Evolutionary conservation across 2,888 invertebrate genomes (phyloP).

Genomic region (Parnassius glacialis): DNA sequence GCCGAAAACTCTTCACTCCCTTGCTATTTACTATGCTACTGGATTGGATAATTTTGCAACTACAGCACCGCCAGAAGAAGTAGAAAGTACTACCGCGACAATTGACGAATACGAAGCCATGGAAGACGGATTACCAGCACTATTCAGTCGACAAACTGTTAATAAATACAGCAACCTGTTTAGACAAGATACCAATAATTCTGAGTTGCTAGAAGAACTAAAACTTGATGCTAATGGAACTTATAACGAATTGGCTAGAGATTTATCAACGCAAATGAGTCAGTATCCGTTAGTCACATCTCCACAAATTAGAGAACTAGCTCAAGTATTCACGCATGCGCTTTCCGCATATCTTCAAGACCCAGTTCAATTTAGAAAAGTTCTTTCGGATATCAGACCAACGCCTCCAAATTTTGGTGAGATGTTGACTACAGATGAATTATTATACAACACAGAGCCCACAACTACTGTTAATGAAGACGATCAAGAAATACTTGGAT

Average conservation of each 20-base stretch:
- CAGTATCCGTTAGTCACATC: slow-evolving; percentile 82
- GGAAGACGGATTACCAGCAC: slow-evolving; percentile 77
- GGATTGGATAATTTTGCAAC: slow-evolving; percentile 82
- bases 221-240: slow-evolving; percentile 67
- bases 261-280: slow-evolving; percentile 83
- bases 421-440: slow-evolving; percentile 59
- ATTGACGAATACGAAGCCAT: slow-evolving; percentile 64
- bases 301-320: slow-evolving; percentile 88
- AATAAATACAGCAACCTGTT: slow-evolving; percentile 81
- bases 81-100: slow-evolving; percentile 52
- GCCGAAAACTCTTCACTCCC: slow-evolving; percentile 87
- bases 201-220: slow-evolving; percentile 63
- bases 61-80: slow-evolving; percentile 57
- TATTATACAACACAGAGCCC: slow-evolving; percentile 74
- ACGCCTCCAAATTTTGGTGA: slow-evolving; percentile 85
- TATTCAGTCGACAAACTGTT: slow-evolving; percentile 85
- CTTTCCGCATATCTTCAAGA: slow-evolving; percentile 90
- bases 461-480: slow-evolving; percentile 83
- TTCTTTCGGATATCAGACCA: slow-evolving; percentile 88
- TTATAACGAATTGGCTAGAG: slow-evolving; percentile 71
- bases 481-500: slow-evolving; percentile 88
- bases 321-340: slow-evolving; percentile 92
- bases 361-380: slow-evolving; percentile 89
- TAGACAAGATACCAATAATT: slow-evolving; percentile 53
- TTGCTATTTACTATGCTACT: slow-evolving; percentile 90